Base-by-base conservation (phyloP, 2,113 vertebrate genomes). In the Pelobates fuscus region DNA sequence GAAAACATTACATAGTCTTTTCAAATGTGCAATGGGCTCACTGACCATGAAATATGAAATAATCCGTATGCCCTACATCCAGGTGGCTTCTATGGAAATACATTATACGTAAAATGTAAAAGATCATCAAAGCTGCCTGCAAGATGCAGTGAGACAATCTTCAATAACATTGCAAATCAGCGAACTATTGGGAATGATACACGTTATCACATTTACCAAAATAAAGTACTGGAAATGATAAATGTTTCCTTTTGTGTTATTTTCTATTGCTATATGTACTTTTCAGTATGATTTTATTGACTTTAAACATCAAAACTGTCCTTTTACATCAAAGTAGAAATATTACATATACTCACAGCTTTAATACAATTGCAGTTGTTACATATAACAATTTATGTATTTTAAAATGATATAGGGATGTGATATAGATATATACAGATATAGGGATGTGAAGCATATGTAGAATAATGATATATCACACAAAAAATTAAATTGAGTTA, bases 21-120 rank as follows among this genome's bases (percentile, higher is more conserved):
- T 52, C 46, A 52, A 52, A n/a, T 52, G 46, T 52, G 46, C 46
- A 52, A 52, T 52, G 46, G 46, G 46, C 12, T 52, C 46, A 18
- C 46, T 52, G 46, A 52, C 46, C 46, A 18, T 52, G 46, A 52
- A 52, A 52, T 17, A 18, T 11, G 46, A 52, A 52, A 52, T 52
- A 52, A 52, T 52, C 46, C 18, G 17, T 52, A 18, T 52, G 46
- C 46, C 46, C 46, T 52, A 52, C 46, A 52, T 52, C 14, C 46
- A 52, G 46, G 46, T 52, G 46, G 46, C 17, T 52, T 52, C 46
- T 17, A 11, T n/a, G 5, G 46, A 52, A 52, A 52, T 52, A 52
- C 46, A 52, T 52, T 52, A 52, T 52, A 52, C 18, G 46, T 52
- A 52, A 18, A 52, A 52, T 10, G 1, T 17, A 52, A 52, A 49